Evolutionary conservation across 2,797 vertebrate species (phyloP).

Genomic region (Siniperca scherzeri): DNA sequence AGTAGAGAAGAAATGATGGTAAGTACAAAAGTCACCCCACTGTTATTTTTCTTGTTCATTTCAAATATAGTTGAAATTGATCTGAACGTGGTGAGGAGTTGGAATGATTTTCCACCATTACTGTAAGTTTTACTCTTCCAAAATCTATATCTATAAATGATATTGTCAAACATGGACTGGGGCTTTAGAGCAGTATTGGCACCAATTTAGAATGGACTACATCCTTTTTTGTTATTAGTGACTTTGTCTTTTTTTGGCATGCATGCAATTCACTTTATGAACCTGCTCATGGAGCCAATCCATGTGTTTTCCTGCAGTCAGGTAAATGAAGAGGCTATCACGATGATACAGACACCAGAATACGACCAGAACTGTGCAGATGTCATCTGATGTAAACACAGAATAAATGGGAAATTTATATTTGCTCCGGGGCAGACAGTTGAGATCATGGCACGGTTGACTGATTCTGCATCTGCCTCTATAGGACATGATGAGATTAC

Average conservation of each 20-base stretch:
- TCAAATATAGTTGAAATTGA: background rate
- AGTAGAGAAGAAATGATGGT: background rate
- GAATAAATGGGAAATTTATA: conserved; percentile 39
- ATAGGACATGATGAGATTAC: conserved; percentile 76
- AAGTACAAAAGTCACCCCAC: background rate
- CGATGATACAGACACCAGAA: conserved; percentile 30
- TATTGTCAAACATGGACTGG: background rate
- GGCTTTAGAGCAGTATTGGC: conserved; percentile 6
- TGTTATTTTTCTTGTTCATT: background rate
- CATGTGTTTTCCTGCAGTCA: conserved; percentile 6
- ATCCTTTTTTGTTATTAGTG: conserved; percentile 4
- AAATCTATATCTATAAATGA: conserved; percentile 12
- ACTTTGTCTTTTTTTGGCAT: conserved; percentile 27
- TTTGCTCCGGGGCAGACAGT: conserved; percentile 41
- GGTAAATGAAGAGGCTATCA: conserved; percentile 34
- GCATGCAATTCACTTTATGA: conserved; percentile 27
- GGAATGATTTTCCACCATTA: background rate
- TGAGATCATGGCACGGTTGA: conserved; percentile 61
- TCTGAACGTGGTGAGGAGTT: background rate
- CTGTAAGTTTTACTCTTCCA: background rate
- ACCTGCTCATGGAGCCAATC: conserved; percentile 4
- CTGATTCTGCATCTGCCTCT: conserved; percentile 55
- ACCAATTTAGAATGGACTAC: background rate
- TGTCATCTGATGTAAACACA: conserved; percentile 40
- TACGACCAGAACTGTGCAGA: conserved; percentile 17